phyloP scores from a whole-genome alignment of 2,113 vertebrate genomes.

The Syngnathus floridae region DNA sequence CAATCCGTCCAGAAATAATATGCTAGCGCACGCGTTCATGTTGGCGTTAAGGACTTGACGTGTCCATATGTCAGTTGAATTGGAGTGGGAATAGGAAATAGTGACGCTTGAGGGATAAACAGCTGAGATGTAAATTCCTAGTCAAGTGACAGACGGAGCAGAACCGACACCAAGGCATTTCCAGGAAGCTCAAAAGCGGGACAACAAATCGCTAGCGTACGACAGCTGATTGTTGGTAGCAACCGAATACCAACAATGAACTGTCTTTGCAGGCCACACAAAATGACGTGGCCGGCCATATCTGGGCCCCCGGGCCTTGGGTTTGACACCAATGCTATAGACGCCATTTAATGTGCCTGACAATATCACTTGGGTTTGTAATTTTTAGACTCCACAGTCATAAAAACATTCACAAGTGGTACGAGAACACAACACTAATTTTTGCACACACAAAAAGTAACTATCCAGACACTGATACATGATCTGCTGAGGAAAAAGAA shows the following conservation, averaged over 20 bases:
- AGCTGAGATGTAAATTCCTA: conserved; percentile 40
- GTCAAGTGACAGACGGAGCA: conserved; percentile 41
- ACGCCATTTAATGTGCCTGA: neutral
- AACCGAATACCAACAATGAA: neutral
- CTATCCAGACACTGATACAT: neutral
- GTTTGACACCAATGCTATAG: neutral
- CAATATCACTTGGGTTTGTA: neutral
- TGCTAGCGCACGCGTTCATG: conserved; percentile 19
- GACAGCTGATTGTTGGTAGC: neutral
- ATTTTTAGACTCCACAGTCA: neutral
- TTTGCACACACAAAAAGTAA: conserved; percentile 2
- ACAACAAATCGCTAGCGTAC: neutral
- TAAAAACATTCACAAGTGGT: neutral
- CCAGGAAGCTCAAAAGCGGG: neutral
- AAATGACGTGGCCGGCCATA: too few species aligned
- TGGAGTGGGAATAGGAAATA: conserved; percentile 53
- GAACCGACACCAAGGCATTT: conserved; percentile 43
- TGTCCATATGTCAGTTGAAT: conserved; percentile 9
- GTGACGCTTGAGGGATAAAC: conserved; percentile 39
- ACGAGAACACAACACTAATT: conserved; percentile 15
- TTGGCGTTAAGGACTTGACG: conserved; percentile 19
- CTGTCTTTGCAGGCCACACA: neutral
- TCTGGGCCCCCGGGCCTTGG: too few species aligned
- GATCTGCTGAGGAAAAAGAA: conserved; percentile 13
- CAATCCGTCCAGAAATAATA: conserved; percentile 14